Conservation (phyloP, 2,797 vertebrate species). For the Scyliorhinus canicula region DNA sequence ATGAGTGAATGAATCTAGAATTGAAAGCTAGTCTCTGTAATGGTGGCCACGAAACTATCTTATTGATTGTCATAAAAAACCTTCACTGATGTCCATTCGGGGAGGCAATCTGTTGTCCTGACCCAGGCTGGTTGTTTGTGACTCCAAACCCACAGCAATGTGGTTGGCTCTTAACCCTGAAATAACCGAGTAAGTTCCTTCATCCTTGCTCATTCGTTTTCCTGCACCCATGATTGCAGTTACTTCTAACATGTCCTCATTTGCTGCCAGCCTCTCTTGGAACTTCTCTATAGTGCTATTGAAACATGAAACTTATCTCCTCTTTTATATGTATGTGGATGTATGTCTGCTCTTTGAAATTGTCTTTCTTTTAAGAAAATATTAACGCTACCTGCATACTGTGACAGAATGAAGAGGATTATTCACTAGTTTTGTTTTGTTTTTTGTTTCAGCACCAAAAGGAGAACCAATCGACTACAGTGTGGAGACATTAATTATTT, state of each 20-base stretch:
- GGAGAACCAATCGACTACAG: slow-evolving; percentile 52
- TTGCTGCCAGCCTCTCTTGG: background rate
- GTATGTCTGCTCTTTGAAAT: background rate
- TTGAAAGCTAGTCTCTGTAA: too few relatives aligned
- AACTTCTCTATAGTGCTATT: background rate
- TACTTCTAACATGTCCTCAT: background rate
- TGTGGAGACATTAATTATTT: slow-evolving; percentile 56
- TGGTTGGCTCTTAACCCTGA: background rate
- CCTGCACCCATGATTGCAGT: background rate
- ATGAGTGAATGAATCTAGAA: too few relatives aligned
- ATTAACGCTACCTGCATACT: background rate
- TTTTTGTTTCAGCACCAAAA: slow-evolving; percentile 29
- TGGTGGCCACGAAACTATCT: too few relatives aligned
- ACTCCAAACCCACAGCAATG: background rate
- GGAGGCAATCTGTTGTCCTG: too few relatives aligned
- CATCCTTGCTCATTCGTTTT: background rate
- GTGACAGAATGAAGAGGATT: background rate
- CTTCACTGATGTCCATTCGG: too few relatives aligned
- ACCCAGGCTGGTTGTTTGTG: background rate
- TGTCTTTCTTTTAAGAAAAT: background rate
- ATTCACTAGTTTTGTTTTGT: background rate
- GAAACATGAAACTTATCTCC: background rate
- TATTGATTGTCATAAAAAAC: too few relatives aligned
- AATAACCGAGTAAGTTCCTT: background rate
- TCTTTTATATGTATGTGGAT: background rate